These are phyloP conservation scores for Chanos chanos DNA, from an alignment of 2,797 vertebrate species.

Conservation along the genomic window DNA sequence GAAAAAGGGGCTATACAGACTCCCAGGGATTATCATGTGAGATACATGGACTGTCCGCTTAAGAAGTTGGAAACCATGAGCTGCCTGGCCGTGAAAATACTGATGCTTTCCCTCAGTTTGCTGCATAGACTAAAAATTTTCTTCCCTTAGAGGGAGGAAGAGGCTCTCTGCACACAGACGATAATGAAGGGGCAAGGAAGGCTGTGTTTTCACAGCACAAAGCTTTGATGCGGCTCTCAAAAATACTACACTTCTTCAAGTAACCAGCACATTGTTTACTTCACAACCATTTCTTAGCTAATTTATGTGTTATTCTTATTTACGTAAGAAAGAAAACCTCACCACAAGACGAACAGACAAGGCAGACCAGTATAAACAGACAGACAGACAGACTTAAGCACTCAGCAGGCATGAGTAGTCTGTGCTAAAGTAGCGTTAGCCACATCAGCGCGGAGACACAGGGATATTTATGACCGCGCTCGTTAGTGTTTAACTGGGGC, in stretches of 20 bases:
- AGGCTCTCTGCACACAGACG: too few relatives aligned
- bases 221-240: too few relatives aligned
- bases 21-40: constrained; percentile 47
- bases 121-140: not conserved
- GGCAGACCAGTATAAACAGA: not conserved
- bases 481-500: constrained; percentile 27
- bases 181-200: too few relatives aligned
- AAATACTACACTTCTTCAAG: too few relatives aligned
- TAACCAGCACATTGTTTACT: too few relatives aligned
- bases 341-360: too few relatives aligned
- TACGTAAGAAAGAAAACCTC: too few relatives aligned
- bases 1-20: constrained; percentile 56
- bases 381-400: constrained; percentile 6
- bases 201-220: too few relatives aligned
- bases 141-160: too few relatives aligned
- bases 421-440: constrained; percentile 10
- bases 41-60: constrained; percentile 41
- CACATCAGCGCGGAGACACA: constrained; percentile 30
- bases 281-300: too few relatives aligned
- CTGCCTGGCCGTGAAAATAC: constrained; percentile 46
- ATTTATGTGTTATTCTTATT: too few relatives aligned
- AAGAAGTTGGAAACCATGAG: constrained; percentile 45
- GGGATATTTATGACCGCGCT: constrained; percentile 38
- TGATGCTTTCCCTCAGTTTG: constrained; percentile 20
- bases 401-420: too few relatives aligned